Conservation (phyloP, 2,888 invertebrate genomes). For the Eurytoma adleriae region DNA sequence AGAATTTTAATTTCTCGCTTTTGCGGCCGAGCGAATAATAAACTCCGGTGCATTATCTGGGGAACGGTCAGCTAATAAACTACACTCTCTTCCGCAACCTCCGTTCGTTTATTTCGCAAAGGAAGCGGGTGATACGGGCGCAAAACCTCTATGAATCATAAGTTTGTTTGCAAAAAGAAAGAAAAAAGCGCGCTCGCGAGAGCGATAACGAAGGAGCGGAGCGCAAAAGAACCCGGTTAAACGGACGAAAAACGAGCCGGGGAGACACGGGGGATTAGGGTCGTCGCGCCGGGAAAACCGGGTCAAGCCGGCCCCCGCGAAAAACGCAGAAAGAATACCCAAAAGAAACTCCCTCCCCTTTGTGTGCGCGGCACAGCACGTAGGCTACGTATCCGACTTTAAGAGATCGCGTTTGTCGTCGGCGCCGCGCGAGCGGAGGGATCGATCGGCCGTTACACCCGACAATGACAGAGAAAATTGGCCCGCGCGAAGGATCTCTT, state of each 20-base stretch:
- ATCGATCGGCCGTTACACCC: too few relatives aligned
- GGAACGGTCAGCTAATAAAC: too few relatives aligned
- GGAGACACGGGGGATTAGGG: background rate
- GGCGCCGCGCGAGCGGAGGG: too few relatives aligned
- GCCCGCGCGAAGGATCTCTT: too few relatives aligned
- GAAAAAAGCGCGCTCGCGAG: background rate
- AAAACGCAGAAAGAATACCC: too few relatives aligned
- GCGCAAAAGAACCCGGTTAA: background rate
- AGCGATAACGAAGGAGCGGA: constrained; percentile 27
- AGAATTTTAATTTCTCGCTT: too few relatives aligned
- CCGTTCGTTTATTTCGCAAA: background rate
- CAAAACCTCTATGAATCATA: background rate
- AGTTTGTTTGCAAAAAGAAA: constrained; percentile 13
- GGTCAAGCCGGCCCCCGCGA: background rate
- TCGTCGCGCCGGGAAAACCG: background rate
- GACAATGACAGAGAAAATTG: too few relatives aligned
- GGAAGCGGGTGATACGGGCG: background rate
- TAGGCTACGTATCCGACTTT: background rate
- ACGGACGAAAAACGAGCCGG: constrained; percentile 19
- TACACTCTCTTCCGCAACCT: too few relatives aligned
- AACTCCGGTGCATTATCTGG: too few relatives aligned
- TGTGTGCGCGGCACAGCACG: background rate
- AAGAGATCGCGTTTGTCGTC: too few relatives aligned
- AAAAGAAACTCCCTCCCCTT: too few relatives aligned
- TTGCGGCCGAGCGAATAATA: too few relatives aligned